These are phyloP conservation scores for Leuciscus idus DNA, from an alignment of 2,113 vertebrate species.

Conservation along the genomic window DNA sequence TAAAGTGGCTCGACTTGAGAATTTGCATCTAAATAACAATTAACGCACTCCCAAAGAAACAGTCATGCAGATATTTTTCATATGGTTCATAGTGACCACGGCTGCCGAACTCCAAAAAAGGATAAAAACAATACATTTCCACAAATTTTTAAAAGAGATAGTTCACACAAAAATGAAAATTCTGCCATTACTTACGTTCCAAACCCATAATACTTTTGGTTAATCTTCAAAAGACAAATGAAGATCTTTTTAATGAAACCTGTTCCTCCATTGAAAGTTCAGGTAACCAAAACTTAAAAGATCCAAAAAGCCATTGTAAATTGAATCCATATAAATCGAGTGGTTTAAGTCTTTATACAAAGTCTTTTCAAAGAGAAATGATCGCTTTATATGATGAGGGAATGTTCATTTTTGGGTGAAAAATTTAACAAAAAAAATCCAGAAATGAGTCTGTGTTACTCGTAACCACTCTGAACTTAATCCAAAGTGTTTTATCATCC, in stretches of 20 bases:
- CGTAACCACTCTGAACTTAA: not conserved
- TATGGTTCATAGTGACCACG: not conserved
- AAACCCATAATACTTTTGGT: no score
- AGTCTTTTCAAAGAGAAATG: no score
- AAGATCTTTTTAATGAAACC: no score
- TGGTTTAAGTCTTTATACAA: no score
- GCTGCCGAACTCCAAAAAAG: not conserved
- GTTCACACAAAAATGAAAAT: not conserved
- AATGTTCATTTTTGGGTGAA: not conserved
- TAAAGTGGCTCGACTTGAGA: not conserved
- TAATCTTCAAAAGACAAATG: no score
- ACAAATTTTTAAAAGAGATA: not conserved
- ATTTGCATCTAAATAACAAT: slow-evolving; percentile 1
- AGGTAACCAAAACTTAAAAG: no score
- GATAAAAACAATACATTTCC: not conserved
- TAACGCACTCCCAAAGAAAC: not conserved
- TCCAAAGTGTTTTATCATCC: slow-evolving; percentile 18
- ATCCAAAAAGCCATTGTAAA: no score
- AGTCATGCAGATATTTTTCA: not conserved
- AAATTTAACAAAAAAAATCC: not conserved
- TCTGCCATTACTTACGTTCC: not conserved
- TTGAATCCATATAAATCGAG: no score
- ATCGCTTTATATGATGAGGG: not conserved
- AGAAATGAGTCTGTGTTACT: not conserved
- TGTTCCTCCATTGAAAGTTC: no score